Conservation (phyloP, 2,797 vertebrate species). For the Cirrhinus molitorella region DNA sequence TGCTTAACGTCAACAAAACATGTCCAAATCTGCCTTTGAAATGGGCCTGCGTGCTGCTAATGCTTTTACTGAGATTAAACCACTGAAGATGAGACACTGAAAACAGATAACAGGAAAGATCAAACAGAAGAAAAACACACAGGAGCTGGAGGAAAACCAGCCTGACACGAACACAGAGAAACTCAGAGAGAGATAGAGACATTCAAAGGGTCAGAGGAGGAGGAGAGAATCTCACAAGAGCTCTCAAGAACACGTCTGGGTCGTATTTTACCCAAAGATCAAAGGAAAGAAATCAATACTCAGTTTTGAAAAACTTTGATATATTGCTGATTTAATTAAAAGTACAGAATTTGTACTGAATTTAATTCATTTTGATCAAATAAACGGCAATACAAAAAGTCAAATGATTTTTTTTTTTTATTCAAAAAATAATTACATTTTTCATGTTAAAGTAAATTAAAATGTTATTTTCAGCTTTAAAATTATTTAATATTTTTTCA, state of each 20-base stretch:
- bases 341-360: not conserved
- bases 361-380: not conserved
- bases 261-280: not conserved
- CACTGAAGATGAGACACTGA: not conserved
- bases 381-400: not conserved
- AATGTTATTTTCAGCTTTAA: too few species aligned
- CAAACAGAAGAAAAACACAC: constrained; percentile 19
- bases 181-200: constrained; percentile 1
- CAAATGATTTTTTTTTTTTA: not conserved
- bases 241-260: not conserved
- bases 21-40: constrained; percentile 19
- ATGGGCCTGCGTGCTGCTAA: not conserved
- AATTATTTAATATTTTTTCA: too few species aligned
- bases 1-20: constrained; percentile 1
- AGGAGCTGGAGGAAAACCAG: not conserved
- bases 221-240: not conserved
- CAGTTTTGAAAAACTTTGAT: too few species aligned
- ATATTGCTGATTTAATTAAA: too few species aligned
- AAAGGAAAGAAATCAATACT: not conserved
- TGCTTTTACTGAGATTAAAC: constrained; percentile 15
- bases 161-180: not conserved
- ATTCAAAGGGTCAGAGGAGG: not conserved
- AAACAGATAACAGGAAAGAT: constrained; percentile 14
- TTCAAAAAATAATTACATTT: too few species aligned
- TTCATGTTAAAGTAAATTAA: too few species aligned